Base-by-base conservation (phyloP, 1,140 invertebrate species). In the Micrasema minimum region DNA sequence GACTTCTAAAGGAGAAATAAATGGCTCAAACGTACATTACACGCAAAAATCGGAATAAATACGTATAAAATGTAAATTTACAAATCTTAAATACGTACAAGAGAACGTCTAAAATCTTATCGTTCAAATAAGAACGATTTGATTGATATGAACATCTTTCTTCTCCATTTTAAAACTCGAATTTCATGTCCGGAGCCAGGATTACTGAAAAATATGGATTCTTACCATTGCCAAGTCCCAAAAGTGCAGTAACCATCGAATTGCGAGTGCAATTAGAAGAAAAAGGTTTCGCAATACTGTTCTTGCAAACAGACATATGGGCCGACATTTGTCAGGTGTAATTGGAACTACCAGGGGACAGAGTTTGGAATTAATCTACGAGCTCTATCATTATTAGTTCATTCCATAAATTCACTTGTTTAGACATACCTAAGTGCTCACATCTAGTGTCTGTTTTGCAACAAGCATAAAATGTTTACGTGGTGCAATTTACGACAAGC, bases 211-310 rank as follows among this genome's bases (percentile, higher is more conserved):
- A n/a, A n/a, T n/a, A n/a, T n/a, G n/a, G n/a, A n/a, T n/a, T n/a
- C 14, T 18, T 35, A 4, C 37, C 50, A 1, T n/a, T 12, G 2
- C 18, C 50, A 26, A 26, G 18, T 51, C 53, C 53, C 53, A 1
- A 31, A 31, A 35, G 53, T 57, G 53, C 53, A 57, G 26, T 57
- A 57, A 57, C 31, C 23, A 11, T 31, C 53, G 5, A 37, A 57
- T 37, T 57, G 37, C 31, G 53, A 57, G 14, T 57, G 53, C 53
- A 57, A 57, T 57, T 57, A 57, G 53, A 38, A 57, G 53, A 57
- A 35, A 57, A 57, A 38, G 53, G 26, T 57, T 57, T n/a, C 18
- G 53, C 31, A 38, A 35, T 57, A 57, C 12, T 35, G 31, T 38
- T 57, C 31, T 16, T 38, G 23, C 14, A 35, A 37, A 57, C 37